These are phyloP conservation scores for Agonopterix alstromeriana DNA, from an alignment of 2,888 invertebrate species.

Conservation along the genomic window DNA sequence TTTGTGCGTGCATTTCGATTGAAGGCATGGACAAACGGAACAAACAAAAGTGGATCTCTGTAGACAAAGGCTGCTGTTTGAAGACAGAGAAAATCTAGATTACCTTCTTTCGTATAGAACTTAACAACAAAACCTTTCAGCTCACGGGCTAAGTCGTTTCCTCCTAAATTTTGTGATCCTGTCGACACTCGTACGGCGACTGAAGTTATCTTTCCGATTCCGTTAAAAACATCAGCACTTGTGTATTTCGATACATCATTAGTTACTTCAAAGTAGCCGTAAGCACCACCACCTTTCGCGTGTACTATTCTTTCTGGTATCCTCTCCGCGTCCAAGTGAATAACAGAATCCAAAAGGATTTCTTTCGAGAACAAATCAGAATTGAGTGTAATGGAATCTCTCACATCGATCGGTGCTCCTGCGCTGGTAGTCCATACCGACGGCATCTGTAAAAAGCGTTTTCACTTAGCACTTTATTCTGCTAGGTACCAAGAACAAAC, in stretches of 20 bases:
- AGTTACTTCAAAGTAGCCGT: slow-evolving; percentile 89
- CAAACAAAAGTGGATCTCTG: slow-evolving; percentile 89
- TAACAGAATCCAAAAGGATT: slow-evolving; percentile 8
- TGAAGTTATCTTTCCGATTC: slow-evolving; percentile 85
- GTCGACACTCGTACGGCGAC: slow-evolving; percentile 85
- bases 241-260: slow-evolving; percentile 86
- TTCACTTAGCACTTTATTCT: too few relatives aligned
- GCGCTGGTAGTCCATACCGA: slow-evolving; percentile 80
- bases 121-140: slow-evolving; percentile 92
- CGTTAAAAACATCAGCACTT: slow-evolving; percentile 84
- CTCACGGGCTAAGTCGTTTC: slow-evolving; percentile 88
- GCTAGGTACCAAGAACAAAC: too few relatives aligned
- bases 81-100: slow-evolving; percentile 91
- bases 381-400: slow-evolving; percentile 85
- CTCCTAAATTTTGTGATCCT: slow-evolving; percentile 88
- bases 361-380: slow-evolving; percentile 56
- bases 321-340: slow-evolving; percentile 87
- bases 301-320: slow-evolving; percentile 95
- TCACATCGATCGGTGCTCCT: slow-evolving; percentile 85
- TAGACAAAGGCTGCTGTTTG: slow-evolving; percentile 92
- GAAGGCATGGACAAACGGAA: slow-evolving; percentile 90
- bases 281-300: slow-evolving; percentile 93
- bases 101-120: slow-evolving; percentile 92
- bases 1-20: slow-evolving; percentile 93
- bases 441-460: slow-evolving; percentile 50